Percentiles rank a stretch among this genome's conserved stretches.
Conservation (phyloP, 1,140 invertebrate species). For the Tetraneura akinire region DNA sequence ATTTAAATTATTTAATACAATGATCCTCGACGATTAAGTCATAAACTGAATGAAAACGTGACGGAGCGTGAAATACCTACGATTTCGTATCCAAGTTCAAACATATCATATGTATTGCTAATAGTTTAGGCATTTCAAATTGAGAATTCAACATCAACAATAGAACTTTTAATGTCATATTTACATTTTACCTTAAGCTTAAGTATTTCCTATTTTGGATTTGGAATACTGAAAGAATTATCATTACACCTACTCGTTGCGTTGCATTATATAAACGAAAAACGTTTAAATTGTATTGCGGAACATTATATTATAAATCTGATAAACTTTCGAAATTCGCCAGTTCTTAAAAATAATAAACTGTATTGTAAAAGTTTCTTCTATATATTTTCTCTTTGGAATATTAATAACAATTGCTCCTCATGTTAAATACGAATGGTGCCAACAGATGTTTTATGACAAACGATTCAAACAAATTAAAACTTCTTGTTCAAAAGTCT, state of each 20-base stretch:
- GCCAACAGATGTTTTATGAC: slow-evolving; percentile 34
- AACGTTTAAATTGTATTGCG: too few relatives aligned
- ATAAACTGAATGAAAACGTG: slow-evolving; percentile 7
- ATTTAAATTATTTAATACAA: not conserved
- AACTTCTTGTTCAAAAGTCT: not conserved
- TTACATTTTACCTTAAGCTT: too few relatives aligned
- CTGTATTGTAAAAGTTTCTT: not conserved
- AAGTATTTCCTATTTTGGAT: too few relatives aligned
- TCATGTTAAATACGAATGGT: not conserved
- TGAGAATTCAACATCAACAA: too few relatives aligned
- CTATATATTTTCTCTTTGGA: not conserved
- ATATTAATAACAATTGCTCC: not conserved
- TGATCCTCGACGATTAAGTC: not conserved
- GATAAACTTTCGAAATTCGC: not conserved
- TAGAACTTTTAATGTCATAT: too few relatives aligned
- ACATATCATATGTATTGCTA: not conserved
- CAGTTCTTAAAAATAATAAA: not conserved
- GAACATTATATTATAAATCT: not conserved
- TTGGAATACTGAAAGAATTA: too few relatives aligned
- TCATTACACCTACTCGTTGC: too few relatives aligned
- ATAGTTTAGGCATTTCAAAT: not conserved
- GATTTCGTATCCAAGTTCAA: not conserved
- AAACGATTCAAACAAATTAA: not conserved
- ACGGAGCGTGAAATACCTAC: not conserved
- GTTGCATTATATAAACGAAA: too few relatives aligned